Base-by-base conservation (phyloP, 2,888 invertebrate genomes). In the Hirtodrosophila confusa region DNA sequence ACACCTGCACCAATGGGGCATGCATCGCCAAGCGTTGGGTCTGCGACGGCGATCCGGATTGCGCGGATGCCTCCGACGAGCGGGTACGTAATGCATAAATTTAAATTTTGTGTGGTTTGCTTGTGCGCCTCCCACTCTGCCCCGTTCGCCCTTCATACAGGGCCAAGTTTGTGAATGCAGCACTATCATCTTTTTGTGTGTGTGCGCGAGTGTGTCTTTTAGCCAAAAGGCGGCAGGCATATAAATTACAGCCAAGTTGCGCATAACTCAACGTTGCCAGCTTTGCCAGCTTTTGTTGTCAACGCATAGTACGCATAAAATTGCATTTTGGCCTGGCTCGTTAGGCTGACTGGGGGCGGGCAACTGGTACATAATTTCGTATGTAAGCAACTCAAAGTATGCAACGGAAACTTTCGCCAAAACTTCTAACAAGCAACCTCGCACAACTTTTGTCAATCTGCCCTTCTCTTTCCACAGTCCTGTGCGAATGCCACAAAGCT, bases 21-120 rank as follows among this genome's bases (percentile, higher is more conserved):
- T 98, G 98, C 92, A 96, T 98, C 76, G 94, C 95, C 7, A 93
- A 94, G n/a, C 94, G 94, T 78, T 97, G 97, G 97, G 93, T 94
- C 36, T 98, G 98, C 91, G 98, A 98, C 90, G 97, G 97, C 0
- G 97, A 97, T 89, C 93, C 93, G 68, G 98, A 98, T 90, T 98
- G 98, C 87, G 93, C 94, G 0, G 96, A 98, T 92, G 95, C 94
- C 51, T 95, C 95, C 65, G 98, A 98, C 91, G 98, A 98, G 92
- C 91, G 93, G 92, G 95, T 95, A 91, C 92, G 91, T 90, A 3
- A 3, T 36, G 51, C 72, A 77, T 72, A 72, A 72, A 72, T 72
- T 72, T 12, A 37, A 41, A 45, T 72, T 66, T 56, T 49, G 50
- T 45, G 43, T 23, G 29, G 36, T 36, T 24, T 8, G 11, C 36